Percentiles rank a stretch among this genome's conserved stretches.
These are phyloP conservation scores for Andrena minutula DNA, from an alignment of 2,888 invertebrate genomes.

Conservation along the genomic window DNA sequence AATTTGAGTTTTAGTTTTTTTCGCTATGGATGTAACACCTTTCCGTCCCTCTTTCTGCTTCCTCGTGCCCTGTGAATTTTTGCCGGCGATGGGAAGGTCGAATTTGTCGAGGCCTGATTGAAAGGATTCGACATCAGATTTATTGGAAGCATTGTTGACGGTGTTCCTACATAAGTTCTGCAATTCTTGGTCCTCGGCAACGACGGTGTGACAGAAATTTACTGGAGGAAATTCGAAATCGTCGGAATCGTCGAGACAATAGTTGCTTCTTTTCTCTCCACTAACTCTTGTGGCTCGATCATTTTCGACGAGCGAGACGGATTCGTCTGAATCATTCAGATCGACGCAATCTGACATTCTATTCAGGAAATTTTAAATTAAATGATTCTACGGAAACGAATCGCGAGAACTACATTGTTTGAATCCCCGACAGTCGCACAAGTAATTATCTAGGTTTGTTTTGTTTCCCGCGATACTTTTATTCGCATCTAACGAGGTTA, in stretches of 20 bases:
- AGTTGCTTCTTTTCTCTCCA: background rate
- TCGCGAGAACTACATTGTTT: no score
- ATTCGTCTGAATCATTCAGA: conserved; percentile 69
- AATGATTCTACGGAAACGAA: no score
- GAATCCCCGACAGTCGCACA: no score
- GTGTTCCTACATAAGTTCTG: background rate
- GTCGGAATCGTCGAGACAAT: background rate
- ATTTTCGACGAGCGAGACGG: conserved; percentile 17
- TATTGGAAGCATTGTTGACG: background rate
- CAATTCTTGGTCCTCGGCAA: background rate
- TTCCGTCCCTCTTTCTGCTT: conserved; percentile 12
- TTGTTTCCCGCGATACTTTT: no score
- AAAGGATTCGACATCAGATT: background rate
- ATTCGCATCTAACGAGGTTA: no score
- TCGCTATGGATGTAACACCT: conserved; percentile 32
- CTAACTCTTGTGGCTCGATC: background rate
- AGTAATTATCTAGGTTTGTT: no score
- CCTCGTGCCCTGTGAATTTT: background rate
- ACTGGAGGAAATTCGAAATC: conserved; percentile 68
- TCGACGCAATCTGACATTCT: conserved; percentile 57
- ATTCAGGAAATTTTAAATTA: no score
- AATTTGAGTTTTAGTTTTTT: conserved; percentile 38
- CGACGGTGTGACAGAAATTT: conserved; percentile 37
- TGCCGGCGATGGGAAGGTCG: background rate
- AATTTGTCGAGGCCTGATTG: background rate